Evolutionary conservation across 2,113 vertebrate genomes (phyloP), one percentile per base, ranked within the genome.

Genomic region (Himantopus leucocephalus): DNA sequence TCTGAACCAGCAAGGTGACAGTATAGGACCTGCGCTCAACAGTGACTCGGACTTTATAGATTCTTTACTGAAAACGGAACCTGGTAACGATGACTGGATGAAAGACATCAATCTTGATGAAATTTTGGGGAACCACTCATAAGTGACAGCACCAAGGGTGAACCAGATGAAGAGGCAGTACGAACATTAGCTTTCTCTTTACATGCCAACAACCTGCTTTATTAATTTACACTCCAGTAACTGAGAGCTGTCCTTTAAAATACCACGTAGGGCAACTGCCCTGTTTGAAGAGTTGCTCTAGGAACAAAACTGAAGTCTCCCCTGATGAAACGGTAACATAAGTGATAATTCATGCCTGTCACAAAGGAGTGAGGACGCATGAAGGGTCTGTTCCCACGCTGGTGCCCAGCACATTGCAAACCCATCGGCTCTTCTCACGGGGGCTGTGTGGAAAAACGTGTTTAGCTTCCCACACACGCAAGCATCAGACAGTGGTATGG

Each of bases 31-130:
- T 20, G 98, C 98, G 0, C 99, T 99, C 85, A 99, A 99, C 97
- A 98, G 99, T 27, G 99, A 99, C 92, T 99, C 99, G 0, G 99
- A 99, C 96, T 99, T 99, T 97, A 99, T 99, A 58, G 99, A 99
- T 96, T 99, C 99, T 19, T 97, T 99, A 95, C 98, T 99, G 92
- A 99, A 99, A 98, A 99, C 99, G 1, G 99, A 99, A 90, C 99
- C 99, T 77, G 99, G 99, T 79, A 99, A 99, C 0, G 99, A 99
- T 76, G 99, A 99, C 98, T 99, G 99, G 99, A 99, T 99, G 99
- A 99, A 99, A 98, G 99, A 99, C 94, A 99, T 99, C 91, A 99
- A 99, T 96, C 98, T 99, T 1, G 99, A 99, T 91, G 99, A 99
- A 97, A 99, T 99, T 97, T 98, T 99, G 93, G 99, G 99, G 26